Conservation (phyloP, 2,113 vertebrate genomes). For the Hystrix brachyura region DNA sequence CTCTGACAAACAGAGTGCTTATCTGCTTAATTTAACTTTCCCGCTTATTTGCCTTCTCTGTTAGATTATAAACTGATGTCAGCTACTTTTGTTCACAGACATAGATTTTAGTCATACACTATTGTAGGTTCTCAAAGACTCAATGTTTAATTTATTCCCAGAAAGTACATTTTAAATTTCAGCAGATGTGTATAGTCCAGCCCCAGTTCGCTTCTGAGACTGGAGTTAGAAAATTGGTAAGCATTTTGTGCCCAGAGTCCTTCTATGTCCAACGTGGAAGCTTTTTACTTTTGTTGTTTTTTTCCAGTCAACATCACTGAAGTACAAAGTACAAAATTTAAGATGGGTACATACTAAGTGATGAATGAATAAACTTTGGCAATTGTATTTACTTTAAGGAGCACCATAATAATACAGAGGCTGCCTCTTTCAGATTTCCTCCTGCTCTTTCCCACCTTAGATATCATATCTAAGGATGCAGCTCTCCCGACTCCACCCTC, state of each 20-base stretch:
- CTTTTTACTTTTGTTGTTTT: background rate
- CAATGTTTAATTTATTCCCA: background rate
- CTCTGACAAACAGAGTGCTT: background rate
- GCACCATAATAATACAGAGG: background rate
- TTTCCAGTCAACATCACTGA: background rate
- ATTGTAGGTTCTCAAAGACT: background rate
- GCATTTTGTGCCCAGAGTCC: accelerated
- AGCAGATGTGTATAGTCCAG: background rate
- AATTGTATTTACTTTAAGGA: background rate
- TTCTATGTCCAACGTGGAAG: background rate
- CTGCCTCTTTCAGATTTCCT: background rate
- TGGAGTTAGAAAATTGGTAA: background rate
- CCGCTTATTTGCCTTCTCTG: background rate
- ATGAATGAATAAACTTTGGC: background rate
- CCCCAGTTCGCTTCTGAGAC: background rate
- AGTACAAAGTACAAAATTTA: background rate
- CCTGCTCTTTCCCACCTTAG: background rate
- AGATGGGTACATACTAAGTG: background rate
- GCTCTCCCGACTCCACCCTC: accelerated
- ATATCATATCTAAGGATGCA: too few species aligned
- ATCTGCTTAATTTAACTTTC: background rate
- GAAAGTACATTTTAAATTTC: constrained; percentile 8
- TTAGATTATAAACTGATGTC: background rate
- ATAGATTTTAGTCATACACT: background rate
- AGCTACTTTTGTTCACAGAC: background rate